phyloP scores from a whole-genome alignment of 2,888 invertebrate species.

The Beris morrisii region DNA sequence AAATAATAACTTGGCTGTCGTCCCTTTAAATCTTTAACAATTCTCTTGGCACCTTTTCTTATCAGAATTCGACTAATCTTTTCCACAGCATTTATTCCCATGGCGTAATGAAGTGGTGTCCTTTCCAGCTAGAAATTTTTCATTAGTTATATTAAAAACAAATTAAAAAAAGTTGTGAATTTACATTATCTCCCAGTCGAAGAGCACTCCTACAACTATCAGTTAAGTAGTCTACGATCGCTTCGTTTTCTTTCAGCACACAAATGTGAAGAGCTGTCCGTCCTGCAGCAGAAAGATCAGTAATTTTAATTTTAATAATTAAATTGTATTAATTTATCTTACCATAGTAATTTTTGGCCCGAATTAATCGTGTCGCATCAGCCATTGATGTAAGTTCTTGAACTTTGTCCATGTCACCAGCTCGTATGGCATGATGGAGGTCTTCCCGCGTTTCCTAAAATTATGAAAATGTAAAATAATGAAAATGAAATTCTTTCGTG shows the following conservation, averaged over 20 bases:
- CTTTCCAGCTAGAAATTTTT: slow-evolving; percentile 70
- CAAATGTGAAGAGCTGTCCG: slow-evolving; percentile 84
- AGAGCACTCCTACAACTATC: slow-evolving; percentile 72
- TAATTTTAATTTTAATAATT: background rate
- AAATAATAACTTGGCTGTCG: slow-evolving; percentile 90
- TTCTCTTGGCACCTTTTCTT: slow-evolving; percentile 79
- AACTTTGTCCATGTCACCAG: slow-evolving; percentile 65
- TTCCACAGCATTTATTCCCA: slow-evolving; percentile 86
- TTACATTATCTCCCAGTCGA: slow-evolving; percentile 82
- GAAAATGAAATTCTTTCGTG: too few species aligned
- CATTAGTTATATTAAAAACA: slow-evolving; percentile 11
- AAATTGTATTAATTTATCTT: slow-evolving; percentile 21
- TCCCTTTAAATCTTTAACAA: slow-evolving; percentile 83
- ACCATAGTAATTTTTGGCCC: slow-evolving; percentile 56
- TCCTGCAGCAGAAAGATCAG: slow-evolving; percentile 57
- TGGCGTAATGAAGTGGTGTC: slow-evolving; percentile 86
- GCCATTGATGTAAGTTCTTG: slow-evolving; percentile 58
- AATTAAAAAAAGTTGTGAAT: slow-evolving; percentile 43
- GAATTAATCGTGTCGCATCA: slow-evolving; percentile 50
- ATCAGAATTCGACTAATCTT: slow-evolving; percentile 77
- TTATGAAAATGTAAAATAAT: too few species aligned
- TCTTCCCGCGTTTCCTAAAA: slow-evolving; percentile 73
- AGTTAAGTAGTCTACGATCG: slow-evolving; percentile 77
- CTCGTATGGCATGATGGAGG: slow-evolving; percentile 72
- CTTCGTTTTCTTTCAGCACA: slow-evolving; percentile 78